phyloP scores from a whole-genome alignment of 1,140 invertebrate species.

The Drosophila rhopaloa region DNA sequence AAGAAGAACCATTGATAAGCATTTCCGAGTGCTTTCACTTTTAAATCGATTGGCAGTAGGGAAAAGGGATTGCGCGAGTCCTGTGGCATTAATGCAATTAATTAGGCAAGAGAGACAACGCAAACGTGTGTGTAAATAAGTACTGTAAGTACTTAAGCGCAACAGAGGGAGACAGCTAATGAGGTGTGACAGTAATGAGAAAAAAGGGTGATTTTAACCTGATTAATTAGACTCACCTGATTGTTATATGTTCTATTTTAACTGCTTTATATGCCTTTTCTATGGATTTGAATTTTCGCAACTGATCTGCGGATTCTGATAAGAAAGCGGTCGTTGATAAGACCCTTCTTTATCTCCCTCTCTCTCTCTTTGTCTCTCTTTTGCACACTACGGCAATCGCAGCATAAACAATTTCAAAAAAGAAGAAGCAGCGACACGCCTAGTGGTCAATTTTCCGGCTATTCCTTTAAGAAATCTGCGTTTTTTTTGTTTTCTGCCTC shows the following conservation, averaged over 20 bases:
- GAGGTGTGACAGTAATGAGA: slow-evolving; percentile 67
- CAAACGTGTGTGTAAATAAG: slow-evolving; percentile 65
- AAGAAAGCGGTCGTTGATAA: slow-evolving; percentile 46
- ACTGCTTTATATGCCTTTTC: slow-evolving; percentile 5
- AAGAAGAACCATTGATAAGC: slow-evolving; percentile 27
- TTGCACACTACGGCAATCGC: neutral
- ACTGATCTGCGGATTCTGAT: slow-evolving; percentile 41
- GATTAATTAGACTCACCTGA: slow-evolving; percentile 26
- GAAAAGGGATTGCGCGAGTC: neutral
- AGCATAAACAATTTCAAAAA: slow-evolving; percentile 62
- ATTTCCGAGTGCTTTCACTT: slow-evolving; percentile 35
- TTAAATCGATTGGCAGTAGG: slow-evolving; percentile 9
- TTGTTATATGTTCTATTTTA: slow-evolving; percentile 32
- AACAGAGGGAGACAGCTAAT: slow-evolving; percentile 47
- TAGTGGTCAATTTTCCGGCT: slow-evolving; percentile 73
- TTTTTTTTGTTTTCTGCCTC: slow-evolving; percentile 44
- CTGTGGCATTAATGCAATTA: slow-evolving; percentile 50
- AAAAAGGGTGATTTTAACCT: neutral
- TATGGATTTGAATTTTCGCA: slow-evolving; percentile 31
- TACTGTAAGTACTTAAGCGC: slow-evolving; percentile 53
- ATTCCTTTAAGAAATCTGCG: slow-evolving; percentile 65
- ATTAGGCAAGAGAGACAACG: slow-evolving; percentile 20
- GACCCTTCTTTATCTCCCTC: slow-evolving; percentile 10
- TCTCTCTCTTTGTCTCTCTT: slow-evolving; percentile 15
- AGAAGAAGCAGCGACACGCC: slow-evolving; percentile 62